Evolutionary conservation across 1,140 invertebrate species (phyloP), one percentile per base, ranked within the genome.

Genomic region (Matsumurasca onukii): DNA sequence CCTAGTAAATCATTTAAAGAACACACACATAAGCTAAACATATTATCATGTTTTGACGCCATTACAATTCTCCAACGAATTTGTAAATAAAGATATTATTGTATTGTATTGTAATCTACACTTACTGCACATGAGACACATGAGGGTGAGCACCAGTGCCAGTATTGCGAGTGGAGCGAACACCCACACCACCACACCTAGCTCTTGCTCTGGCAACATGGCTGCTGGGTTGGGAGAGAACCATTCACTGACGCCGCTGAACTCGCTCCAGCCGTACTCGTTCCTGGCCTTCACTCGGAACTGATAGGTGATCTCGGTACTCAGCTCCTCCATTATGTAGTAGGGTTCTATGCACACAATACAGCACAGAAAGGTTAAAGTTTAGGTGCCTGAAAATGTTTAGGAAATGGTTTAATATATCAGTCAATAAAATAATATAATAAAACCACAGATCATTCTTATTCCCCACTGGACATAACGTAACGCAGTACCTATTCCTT

Each of bases 221-320:
- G 86, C 83, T 1, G 85, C 79, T 15, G 83, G 81, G 20, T 81
- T 78, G 20, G 83, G 80, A 65, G 83, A 81, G 74, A 82, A 82
- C 69, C 77, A 74, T 78, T 83, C 74, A 74, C 89, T 91, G 24
- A 82, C 78, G 22, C 82, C 76, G 65, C 90, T 91, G 88, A 89
- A 95, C 15, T 79, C 77, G 45, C 88, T 84, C 74, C 81, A 83
- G n/a, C 94, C 95, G 77, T 91, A 88, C 17, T 81, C 78, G 77
- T 97, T 97, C 61, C 82, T 80, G 0, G 93, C 93, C 45, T 88
- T 84, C 20, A 93, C 92, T 3, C 90, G 84, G 77, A 95, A 96
- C 9, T 86, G 80, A 69, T 90, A 89, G 5, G 84, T 84, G 1
- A 86, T 79, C 74, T 79, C 75, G 3, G 74, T 69, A 17, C 87